Evolutionary conservation across 2,888 invertebrate genomes (phyloP), one percentile per base, ranked within the genome.

Genomic region (Microctonus hyperodae): DNA sequence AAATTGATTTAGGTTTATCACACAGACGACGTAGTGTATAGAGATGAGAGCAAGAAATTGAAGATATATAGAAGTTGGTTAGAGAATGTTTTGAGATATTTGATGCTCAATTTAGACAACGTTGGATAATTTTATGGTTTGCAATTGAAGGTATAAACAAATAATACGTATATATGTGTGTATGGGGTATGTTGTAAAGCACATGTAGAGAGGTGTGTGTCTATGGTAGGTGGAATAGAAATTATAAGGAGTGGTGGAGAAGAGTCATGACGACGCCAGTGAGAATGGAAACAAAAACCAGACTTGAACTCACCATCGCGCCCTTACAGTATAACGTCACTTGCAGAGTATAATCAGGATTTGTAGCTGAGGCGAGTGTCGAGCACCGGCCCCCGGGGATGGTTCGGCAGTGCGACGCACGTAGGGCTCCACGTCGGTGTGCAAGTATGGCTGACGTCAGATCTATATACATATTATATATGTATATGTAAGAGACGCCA

Each of bases 271-370:
- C 69, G 67, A 68, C 67, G 63, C 69, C 61, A 59, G 70, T 57
- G 69, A 69, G 75, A 73, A 73, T 75, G 77, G 77, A 79, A 82
- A 82, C 83, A 83, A 83, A 83, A 83, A 83, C 76, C 82, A 83
- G 82, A 81, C 80, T 79, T 77, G 76, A 76, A 80, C 77, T 78
- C 77, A 73, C 76, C 79, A 77, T 78, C 77, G 79, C 75, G 76
- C 78, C 79, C 80, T 78, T 76, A 76, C 77, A 79, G 79, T 76
- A 77, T 80, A 83, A 84, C 81, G 84, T 85, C 85, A 85, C 80
- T 83, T 81, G 83, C 84, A 84, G 85, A 84, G 81, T 83, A 84
- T 85, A 85, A 85, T 85, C 85, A 84, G 84, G 84, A 85, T 85
- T 85, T 85, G 85, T 85, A 83, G 84, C 82, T 80, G 78, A 64